Evolutionary conservation across 2,797 vertebrate genomes (phyloP), one percentile per base, ranked within the genome.

Genomic region (Xiphorhynchus erythropygius): DNA sequence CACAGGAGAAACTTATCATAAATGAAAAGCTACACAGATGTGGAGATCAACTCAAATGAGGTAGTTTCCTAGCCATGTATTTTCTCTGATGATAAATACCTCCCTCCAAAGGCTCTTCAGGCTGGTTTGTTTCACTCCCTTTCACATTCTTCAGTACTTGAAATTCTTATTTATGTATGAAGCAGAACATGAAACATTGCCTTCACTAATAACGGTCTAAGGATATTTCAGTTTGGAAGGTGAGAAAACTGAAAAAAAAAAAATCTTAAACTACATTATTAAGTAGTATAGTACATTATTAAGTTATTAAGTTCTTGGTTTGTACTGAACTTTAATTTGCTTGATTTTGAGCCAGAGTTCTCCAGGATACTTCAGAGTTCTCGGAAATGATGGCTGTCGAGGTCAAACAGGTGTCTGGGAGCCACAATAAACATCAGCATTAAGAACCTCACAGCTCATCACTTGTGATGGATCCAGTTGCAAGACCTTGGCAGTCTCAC

Each of bases 241-340:
- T 25, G 30, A 60, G n/a, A 11, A 91, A 91, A 46, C 46, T 35
- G 53, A 65, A 87, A 78, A 82, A 82, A 83, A 90, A 39, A 6
- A 8, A 1, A 2, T 9, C 41, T 69, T 76, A 37, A 62, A 90
- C 56, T 27, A 64, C 27, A 12, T 42, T 79, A 21, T 4, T 27
- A 55, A 55, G 53, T 62, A n/a, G n/a, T n/a, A n/a, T n/a, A n/a
- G n/a, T n/a, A n/a, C n/a, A n/a, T n/a, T n/a, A n/a, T n/a, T n/a
- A n/a, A n/a, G 13, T 42, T 79, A 21, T 4, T 27, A 55, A 55
- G 53, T 62, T 87, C 35, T 79, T 82, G 27, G 35, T 69, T 89
- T 62, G 15, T 19, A 70, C n/a, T 28, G 75, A 82, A 65, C 65
- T 69, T 64, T 52, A 49, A 49, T 62, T 67, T 78, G 28, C 50